Conservation (phyloP, 2,113 vertebrate genomes). For the Buteo buteo region DNA sequence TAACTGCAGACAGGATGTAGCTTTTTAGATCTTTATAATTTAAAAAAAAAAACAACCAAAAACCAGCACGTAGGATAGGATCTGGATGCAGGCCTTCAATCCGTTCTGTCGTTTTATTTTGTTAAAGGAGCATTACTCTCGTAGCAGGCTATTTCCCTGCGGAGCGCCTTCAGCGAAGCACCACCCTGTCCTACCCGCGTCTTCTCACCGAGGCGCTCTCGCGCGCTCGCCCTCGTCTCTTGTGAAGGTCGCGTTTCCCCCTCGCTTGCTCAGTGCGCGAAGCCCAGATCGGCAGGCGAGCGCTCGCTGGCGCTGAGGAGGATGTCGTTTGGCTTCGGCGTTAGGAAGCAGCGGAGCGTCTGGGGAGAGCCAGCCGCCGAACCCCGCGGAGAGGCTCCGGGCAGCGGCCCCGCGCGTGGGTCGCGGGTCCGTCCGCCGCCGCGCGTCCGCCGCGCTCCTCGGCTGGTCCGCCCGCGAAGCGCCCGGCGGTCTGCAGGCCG, state of each 20-base stretch:
- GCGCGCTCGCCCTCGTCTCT: background rate
- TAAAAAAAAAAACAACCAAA: background rate
- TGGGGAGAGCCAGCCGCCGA: background rate
- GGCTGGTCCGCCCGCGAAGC: background rate
- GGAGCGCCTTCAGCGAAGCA: background rate
- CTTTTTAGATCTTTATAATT: background rate
- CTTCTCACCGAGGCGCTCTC: background rate
- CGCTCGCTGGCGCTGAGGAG: background rate
- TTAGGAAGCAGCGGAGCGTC: background rate
- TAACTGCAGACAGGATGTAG: background rate
- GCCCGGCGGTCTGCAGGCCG: background rate
- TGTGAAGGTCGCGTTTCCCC: background rate
- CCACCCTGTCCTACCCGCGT: background rate
- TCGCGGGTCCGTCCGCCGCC: background rate
- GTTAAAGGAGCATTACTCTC: background rate
- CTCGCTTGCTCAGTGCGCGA: background rate
- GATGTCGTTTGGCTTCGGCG: background rate
- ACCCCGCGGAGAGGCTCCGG: background rate
- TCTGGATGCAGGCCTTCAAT: background rate
- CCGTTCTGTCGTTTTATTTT: background rate
- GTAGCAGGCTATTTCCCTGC: background rate
- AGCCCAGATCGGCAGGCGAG: background rate
- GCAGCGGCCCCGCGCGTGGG: background rate
- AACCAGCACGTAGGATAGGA: background rate
- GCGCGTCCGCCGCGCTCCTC: fast-evolving